These are phyloP conservation scores for Melitaea cinxia DNA, from an alignment of 1,140 invertebrate genomes.

Conservation along the genomic window DNA sequence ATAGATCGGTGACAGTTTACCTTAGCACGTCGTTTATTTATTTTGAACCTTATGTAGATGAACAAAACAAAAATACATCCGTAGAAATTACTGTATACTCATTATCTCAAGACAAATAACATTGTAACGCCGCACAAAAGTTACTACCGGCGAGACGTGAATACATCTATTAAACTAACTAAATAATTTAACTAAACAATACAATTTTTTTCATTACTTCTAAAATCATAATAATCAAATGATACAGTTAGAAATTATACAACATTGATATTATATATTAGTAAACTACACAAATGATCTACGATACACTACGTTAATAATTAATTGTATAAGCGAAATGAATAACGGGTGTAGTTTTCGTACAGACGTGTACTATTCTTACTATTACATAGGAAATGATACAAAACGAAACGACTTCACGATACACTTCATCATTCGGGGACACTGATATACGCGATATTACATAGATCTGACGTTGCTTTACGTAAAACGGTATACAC, in stretches of 20 bases:
- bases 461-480: background rate
- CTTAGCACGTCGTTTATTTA: background rate
- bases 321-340: slow-evolving; percentile 11
- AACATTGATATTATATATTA: slow-evolving; percentile 29
- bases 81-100: background rate
- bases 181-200: slow-evolving; percentile 52
- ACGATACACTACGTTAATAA: slow-evolving; percentile 14
- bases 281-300: slow-evolving; percentile 16
- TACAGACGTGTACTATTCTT: background rate
- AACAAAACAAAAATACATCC: background rate
- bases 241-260: slow-evolving; percentile 43
- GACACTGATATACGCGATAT: slow-evolving; percentile 1
- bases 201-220: slow-evolving; percentile 39
- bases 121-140: background rate
- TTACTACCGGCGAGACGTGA: background rate
- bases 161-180: slow-evolving; percentile 31
- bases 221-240: slow-evolving; percentile 32
- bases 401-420: background rate
- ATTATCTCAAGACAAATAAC: background rate
- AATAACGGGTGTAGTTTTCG: slow-evolving; percentile 17
- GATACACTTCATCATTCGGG: background rate
- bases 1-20: slow-evolving; percentile 2
- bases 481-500: slow-evolving; percentile 3
- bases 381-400: background rate
- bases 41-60: background rate